Conservation (phyloP, 2,888 invertebrate species). For the Melieria omissa region DNA sequence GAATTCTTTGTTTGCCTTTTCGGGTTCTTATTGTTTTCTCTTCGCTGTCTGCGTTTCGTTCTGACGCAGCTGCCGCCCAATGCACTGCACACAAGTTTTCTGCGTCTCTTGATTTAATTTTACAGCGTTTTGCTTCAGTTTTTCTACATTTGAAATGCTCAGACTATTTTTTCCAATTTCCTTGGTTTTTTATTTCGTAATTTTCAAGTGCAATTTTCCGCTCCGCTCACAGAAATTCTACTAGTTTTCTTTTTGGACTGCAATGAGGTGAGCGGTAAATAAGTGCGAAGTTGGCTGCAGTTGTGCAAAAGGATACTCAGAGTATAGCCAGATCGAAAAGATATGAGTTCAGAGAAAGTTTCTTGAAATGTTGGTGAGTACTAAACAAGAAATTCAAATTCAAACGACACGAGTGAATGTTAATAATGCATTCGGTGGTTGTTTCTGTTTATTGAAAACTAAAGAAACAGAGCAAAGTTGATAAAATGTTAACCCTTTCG, state of each 20-base stretch:
- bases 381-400: too few relatives aligned
- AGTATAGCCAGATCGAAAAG: too few relatives aligned
- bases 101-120: constrained; percentile 16
- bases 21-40: background rate
- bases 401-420: too few relatives aligned
- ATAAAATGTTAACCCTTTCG: too few relatives aligned
- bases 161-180: background rate
- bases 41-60: constrained; percentile 17
- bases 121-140: constrained; percentile 19
- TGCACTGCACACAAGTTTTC: constrained; percentile 2
- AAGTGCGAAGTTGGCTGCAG: constrained; percentile 19
- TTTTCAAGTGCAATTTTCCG: constrained; percentile 34
- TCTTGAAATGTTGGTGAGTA: too few relatives aligned
- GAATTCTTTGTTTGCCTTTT: constrained; percentile 24
- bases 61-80: background rate
- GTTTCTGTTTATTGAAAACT: too few relatives aligned
- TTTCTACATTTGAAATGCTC: constrained; percentile 9
- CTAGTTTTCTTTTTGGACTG: background rate
- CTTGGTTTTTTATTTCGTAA: constrained; percentile 14
- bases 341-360: too few relatives aligned
- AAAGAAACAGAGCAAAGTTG: too few relatives aligned
- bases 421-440: too few relatives aligned
- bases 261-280: constrained; percentile 14
- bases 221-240: background rate
- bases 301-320: background rate